Conservation (phyloP, 2,797 vertebrate species). For the Acropternis orthonyx region DNA sequence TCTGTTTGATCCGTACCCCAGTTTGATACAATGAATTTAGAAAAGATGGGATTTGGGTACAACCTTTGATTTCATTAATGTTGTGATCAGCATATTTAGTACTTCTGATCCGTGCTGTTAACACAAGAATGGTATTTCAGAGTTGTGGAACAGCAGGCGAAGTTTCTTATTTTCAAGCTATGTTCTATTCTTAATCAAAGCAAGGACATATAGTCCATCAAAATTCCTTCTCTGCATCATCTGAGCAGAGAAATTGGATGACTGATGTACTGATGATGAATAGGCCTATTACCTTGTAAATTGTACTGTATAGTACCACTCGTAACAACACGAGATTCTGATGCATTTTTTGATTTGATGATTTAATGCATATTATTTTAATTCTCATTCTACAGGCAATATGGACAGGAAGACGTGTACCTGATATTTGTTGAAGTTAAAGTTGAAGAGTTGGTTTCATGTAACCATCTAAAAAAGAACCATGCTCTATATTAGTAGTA, state of each 20-base stretch:
- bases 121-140: background rate
- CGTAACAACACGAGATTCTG: slow-evolving; percentile 3
- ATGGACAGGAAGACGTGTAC: background rate
- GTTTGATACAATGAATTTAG: background rate
- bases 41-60: background rate
- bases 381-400: slow-evolving; percentile 8
- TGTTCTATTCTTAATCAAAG: slow-evolving; percentile 45
- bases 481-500: background rate
- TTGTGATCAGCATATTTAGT: slow-evolving; percentile 7
- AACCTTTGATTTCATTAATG: background rate
- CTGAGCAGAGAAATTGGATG: slow-evolving; percentile 21
- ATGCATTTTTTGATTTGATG: slow-evolving; percentile 10
- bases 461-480: background rate
- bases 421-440: background rate
- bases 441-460: background rate
- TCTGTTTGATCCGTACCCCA: background rate
- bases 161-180: slow-evolving; percentile 26
- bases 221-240: slow-evolving; percentile 18
- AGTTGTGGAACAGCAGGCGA: background rate
- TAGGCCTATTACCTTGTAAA: slow-evolving; percentile 55
- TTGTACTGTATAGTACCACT: slow-evolving; percentile 17
- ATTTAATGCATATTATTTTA: slow-evolving; percentile 12
- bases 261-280: slow-evolving; percentile 39
- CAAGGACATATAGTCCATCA: slow-evolving; percentile 43
- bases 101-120: background rate